Evolutionary conservation across 2,888 invertebrate species (phyloP), one percentile per base, ranked within the genome.

Genomic region (Drosophila aldrichi): DNA sequence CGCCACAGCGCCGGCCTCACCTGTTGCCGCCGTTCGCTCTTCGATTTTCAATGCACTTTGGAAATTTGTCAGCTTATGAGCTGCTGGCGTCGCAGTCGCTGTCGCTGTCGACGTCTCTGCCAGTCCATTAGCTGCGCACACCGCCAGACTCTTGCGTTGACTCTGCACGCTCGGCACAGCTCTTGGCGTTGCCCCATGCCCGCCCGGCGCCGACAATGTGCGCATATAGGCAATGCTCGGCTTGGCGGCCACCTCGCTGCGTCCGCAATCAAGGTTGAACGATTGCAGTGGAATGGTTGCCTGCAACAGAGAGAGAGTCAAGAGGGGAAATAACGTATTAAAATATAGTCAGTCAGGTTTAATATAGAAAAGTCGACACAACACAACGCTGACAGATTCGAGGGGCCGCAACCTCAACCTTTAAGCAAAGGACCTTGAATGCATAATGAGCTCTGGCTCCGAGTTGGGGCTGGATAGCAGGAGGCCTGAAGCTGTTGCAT

Each of bases 201-300:
- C 83, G 57, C 74, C 80, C 74, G 92, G 92, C 81, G 91, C 92
- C 88, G 92, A 92, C 81, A 91, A 81, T 69, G 92, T 90, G 75
- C 92, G 89, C 89, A 91, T 89, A 78, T 92, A 92, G 81, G 88
- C 89, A 82, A 90, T 83, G 76, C 76, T 90, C 81, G 81, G 79
- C 74, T 82, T 81, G 64, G 80, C 70, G 46, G 72, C 43, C 56
- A 82, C 74, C 81, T 88, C 90, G 80, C 85, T 85, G 79, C 88
- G 90, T 82, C 90, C 88, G 82, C 91, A 90, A 90, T 92, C 92
- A 91, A 93, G 90, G 91, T 92, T 92, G 91, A 93, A 93, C 77
- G 93, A 93, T 85, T 93, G 92, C 79, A 93, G 80, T 85, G 93
- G 93, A 91, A 93, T 93, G 82, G 92, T 93, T 84, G 92, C 86